phyloP scores from a whole-genome alignment of 1,140 invertebrate genomes.

The Maniola jurtina region DNA sequence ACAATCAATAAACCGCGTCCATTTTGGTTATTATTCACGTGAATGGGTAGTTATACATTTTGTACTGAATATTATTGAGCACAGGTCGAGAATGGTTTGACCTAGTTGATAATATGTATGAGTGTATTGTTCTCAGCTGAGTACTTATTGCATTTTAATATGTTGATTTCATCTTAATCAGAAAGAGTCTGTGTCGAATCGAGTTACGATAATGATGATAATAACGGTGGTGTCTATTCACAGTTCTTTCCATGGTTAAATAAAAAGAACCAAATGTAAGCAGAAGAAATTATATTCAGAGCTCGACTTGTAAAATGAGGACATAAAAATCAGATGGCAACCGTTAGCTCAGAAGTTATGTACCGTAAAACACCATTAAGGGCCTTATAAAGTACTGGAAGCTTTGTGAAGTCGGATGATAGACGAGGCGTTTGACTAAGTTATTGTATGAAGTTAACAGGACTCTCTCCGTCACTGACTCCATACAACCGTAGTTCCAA shows the following conservation, averaged over 20 bases:
- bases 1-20: slow-evolving; percentile 14
- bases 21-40: slow-evolving; percentile 12
- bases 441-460: slow-evolving; percentile 36
- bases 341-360: slow-evolving; percentile 38
- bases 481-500: too few relatives aligned
- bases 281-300: slow-evolving; percentile 9
- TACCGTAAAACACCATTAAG: slow-evolving; percentile 38
- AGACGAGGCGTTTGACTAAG: slow-evolving; percentile 35
- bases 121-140: too few relatives aligned
- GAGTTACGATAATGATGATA: too few relatives aligned
- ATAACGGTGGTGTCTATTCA: too few relatives aligned
- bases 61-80: background rate
- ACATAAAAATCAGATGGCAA: slow-evolving; percentile 39
- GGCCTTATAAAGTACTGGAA: slow-evolving; percentile 31
- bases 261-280: background rate
- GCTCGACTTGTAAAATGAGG: slow-evolving; percentile 15
- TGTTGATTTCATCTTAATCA: too few relatives aligned
- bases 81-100: too few relatives aligned
- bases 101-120: too few relatives aligned
- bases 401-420: slow-evolving; percentile 36
- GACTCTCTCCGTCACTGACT: too few relatives aligned
- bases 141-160: too few relatives aligned
- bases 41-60: background rate
- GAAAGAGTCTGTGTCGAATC: too few relatives aligned
- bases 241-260: too few relatives aligned